Base-by-base conservation (phyloP, 1,140 invertebrate genomes). In the Harlomillsia oculata region DNA sequence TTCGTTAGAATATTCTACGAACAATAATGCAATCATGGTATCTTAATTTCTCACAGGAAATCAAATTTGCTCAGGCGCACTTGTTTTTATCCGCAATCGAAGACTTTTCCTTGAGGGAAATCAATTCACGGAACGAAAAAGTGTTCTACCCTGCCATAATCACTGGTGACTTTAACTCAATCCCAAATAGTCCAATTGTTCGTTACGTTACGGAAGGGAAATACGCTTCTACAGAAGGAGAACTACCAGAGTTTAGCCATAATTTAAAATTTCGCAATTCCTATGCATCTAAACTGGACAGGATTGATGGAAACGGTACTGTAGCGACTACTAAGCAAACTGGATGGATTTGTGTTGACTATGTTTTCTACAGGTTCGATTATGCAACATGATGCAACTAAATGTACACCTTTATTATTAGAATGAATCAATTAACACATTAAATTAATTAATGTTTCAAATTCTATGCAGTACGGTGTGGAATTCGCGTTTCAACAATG, bases 91-190 rank as follows among this genome's bases (percentile, higher is more conserved):
- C 85, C 1, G 88, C 93, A 72, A 74, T 97, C 11, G 85, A 91
- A 55, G 75, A 80, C 59, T 78, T 91, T 55, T 77, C 86, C n/a
- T 86, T 77, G 67, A 64, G 72, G 59, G 53, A 54, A 36, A 41
- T 48, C 16, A 52, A 64, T 16, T 16, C 41, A 34, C 68, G 71
- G 39, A 73, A 60, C 9, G n/a, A 54, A 5, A 52, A 72, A 13
- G 60, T 66, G 20, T 82, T 87, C 68, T 69, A 82, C 43, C 90
- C 92, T 0, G 77, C 89, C 2, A 80, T 97, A 53, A 53, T 96
- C 41, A 84, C 85, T 9, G 93, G 93, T 0, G 93, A 97, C 71
- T 85, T 96, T 46, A 97, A 97, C 72, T 80, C 84, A 5, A 72
- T 79, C 58, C 83, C 86, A 0, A 68, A 80, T 37, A 56, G 37